Evolutionary conservation across 1,140 invertebrate genomes (phyloP).

Genomic region (Leptestheria dahalacensis): DNA sequence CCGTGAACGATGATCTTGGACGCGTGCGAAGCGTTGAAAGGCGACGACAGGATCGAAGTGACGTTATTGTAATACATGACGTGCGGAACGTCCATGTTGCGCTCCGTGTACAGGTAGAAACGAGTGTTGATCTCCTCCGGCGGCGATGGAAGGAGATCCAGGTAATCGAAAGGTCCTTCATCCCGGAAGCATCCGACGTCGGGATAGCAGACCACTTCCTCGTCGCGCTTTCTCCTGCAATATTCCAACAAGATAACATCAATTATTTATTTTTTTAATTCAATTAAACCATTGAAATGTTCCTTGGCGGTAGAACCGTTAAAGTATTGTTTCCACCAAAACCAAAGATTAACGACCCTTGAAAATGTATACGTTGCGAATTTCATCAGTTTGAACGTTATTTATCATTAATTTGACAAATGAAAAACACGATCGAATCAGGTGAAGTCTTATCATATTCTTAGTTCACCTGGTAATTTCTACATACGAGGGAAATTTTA

Average conservation of each 20-base stretch:
- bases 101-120: slow-evolving; percentile 34
- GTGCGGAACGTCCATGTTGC: slow-evolving; percentile 24
- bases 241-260: slow-evolving; percentile 2
- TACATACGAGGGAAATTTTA: too few species aligned
- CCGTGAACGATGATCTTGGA: slow-evolving; percentile 87
- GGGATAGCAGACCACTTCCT: slow-evolving; percentile 64
- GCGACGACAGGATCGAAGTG: slow-evolving; percentile 37
- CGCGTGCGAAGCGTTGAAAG: slow-evolving; percentile 49
- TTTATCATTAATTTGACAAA: too few species aligned
- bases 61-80: slow-evolving; percentile 35
- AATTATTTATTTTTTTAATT: not conserved
- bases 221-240: slow-evolving; percentile 25
- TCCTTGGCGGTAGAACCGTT: too few species aligned
- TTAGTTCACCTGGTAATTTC: too few species aligned
- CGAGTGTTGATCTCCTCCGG: slow-evolving; percentile 70
- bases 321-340: too few species aligned
- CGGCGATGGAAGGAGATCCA: slow-evolving; percentile 73
- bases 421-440: too few species aligned
- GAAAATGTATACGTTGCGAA: too few species aligned
- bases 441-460: too few species aligned
- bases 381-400: too few species aligned
- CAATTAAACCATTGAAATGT: too few species aligned
- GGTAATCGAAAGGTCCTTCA: slow-evolving; percentile 74
- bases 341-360: too few species aligned
- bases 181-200: slow-evolving; percentile 80